A percentile compares a stretch with the other conserved stretches of the same genome.
These are phyloP conservation scores for Papio anubis DNA, from an alignment of 2,113 vertebrate genomes.

Conservation along the genomic window DNA sequence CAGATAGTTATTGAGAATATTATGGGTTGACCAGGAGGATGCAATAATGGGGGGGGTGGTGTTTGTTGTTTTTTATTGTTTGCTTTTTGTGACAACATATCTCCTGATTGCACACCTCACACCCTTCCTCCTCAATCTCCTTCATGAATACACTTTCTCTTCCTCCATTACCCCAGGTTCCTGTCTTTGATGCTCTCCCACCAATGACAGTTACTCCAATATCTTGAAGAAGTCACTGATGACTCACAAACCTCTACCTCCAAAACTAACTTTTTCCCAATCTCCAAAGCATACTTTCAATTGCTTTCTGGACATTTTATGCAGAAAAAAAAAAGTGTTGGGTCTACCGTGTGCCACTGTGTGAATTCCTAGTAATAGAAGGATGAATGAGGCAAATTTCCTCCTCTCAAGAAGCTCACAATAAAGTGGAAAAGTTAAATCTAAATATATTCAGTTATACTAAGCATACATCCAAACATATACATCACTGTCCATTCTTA, in stretches of 20 bases:
- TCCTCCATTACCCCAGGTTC: not conserved
- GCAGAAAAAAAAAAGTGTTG: not conserved
- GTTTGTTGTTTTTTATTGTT: no score
- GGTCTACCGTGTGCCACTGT: no score
- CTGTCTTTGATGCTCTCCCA: not conserved
- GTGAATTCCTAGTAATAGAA: not conserved
- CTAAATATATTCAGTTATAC: not conserved
- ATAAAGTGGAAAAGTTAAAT: not conserved
- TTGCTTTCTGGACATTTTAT: not conserved
- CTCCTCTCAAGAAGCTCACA: not conserved
- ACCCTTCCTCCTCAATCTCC: not conserved
- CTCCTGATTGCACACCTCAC: not conserved
- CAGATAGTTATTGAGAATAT: not conserved
- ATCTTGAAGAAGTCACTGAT: not conserved
- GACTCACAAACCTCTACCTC: not conserved
- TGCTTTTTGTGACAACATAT: not conserved
- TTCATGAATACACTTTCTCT: not conserved
- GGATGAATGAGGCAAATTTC: not conserved
- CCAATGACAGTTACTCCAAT: not conserved
- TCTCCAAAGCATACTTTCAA: not conserved
- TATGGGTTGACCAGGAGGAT: not conserved
- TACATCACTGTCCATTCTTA: not conserved
- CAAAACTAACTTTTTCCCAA: not conserved
- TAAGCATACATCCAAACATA: not conserved
- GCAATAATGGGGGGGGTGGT: no score